Percentiles rank a stretch among this genome's conserved stretches.
Conservation (phyloP, 2,113 vertebrate genomes). For the Sorex fumeus region DNA sequence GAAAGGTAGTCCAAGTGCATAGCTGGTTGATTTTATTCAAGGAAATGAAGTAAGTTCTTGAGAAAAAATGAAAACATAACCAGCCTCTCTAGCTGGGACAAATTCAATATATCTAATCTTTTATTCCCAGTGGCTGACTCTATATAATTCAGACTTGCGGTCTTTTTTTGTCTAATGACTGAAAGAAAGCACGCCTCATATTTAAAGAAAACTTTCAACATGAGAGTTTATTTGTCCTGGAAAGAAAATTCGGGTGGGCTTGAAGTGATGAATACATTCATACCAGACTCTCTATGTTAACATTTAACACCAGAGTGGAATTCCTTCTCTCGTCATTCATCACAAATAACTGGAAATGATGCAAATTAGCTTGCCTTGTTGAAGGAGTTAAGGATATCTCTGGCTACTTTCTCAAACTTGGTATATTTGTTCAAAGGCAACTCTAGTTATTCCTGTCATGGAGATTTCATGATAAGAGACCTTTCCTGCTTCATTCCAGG, state of each 20-base stretch:
- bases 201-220: slow-evolving; percentile 35
- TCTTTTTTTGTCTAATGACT: slow-evolving; percentile 65
- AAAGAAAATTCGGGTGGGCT: background rate
- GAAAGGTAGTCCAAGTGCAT: slow-evolving; percentile 57
- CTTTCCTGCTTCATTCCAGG: slow-evolving; percentile 22
- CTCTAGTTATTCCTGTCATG: background rate
- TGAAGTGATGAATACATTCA: slow-evolving; percentile 39
- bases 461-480: background rate
- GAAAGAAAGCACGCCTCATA: slow-evolving; percentile 57
- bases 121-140: slow-evolving; percentile 52
- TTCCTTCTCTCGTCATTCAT: background rate
- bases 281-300: slow-evolving; percentile 19
- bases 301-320: slow-evolving; percentile 11
- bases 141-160: slow-evolving; percentile 38
- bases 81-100: background rate
- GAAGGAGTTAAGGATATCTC: background rate
- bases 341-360: background rate
- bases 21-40: slow-evolving; percentile 65
- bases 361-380: background rate
- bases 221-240: slow-evolving; percentile 13
- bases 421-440: background rate
- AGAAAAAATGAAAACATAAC: slow-evolving; percentile 62
- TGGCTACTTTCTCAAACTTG: background rate
- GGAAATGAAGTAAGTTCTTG: slow-evolving; percentile 60
- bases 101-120: slow-evolving; percentile 55